Evolutionary conservation across 2,888 invertebrate species (phyloP).

Genomic region (Cryptophagus acutangulus): DNA sequence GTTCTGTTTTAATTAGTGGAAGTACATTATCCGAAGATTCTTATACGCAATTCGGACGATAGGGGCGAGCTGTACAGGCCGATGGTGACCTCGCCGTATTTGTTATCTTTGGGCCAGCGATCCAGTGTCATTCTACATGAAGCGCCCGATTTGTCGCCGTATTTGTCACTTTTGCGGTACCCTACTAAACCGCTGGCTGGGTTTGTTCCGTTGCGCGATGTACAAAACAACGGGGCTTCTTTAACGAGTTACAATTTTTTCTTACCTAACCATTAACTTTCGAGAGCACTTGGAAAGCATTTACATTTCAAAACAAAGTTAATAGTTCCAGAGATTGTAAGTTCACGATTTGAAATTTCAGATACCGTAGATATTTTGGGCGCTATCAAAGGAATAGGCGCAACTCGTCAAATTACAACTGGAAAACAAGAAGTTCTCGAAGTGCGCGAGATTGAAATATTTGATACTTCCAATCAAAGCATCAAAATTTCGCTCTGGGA

Average conservation of each 20-base stretch:
- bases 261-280: too few species aligned
- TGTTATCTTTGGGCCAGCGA: slow-evolving; percentile 58
- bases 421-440: slow-evolving; percentile 55
- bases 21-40: slow-evolving; percentile 62
- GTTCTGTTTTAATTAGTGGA: slow-evolving; percentile 52
- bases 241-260: too few species aligned
- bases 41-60: slow-evolving; percentile 51
- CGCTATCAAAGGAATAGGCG: slow-evolving; percentile 59
- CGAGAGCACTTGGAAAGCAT: neutral
- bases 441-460: slow-evolving; percentile 63
- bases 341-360: too few species aligned
- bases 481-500: slow-evolving; percentile 64
- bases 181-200: slow-evolving; percentile 63
- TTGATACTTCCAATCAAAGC: slow-evolving; percentile 58
- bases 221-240: slow-evolving; percentile 48
- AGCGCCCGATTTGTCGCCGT: slow-evolving; percentile 50
- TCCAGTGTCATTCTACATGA: slow-evolving; percentile 59
- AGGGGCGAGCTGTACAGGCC: slow-evolving; percentile 61
- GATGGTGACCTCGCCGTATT: slow-evolving; percentile 61
- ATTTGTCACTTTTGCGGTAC: slow-evolving; percentile 54
- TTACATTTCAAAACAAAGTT: slow-evolving; percentile 32
- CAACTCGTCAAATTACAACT: slow-evolving; percentile 58
- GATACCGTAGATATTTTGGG: slow-evolving; percentile 62
- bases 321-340: neutral
- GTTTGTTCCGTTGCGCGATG: slow-evolving; percentile 53